Conservation (phyloP, 2,888 invertebrate genomes). For the Pasiphila rectangulata region DNA sequence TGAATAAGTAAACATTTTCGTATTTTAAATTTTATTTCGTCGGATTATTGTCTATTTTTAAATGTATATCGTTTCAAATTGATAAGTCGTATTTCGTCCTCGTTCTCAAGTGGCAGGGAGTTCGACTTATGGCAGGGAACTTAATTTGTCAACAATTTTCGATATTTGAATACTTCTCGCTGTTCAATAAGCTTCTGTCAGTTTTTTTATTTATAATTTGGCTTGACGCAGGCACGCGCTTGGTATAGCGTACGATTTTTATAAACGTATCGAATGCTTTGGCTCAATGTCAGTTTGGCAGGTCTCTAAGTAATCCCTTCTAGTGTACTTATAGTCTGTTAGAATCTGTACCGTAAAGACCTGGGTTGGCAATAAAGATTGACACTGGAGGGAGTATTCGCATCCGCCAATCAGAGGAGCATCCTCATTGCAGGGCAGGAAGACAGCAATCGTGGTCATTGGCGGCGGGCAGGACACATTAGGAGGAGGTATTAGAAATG, state of each 20-base stretch:
- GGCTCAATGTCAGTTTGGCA: neutral
- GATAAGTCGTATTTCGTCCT: conserved; percentile 61
- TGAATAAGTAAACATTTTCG: conserved; percentile 19
- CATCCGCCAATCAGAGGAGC: conserved; percentile 65
- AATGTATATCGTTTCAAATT: conserved; percentile 8
- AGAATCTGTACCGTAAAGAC: conserved; percentile 8
- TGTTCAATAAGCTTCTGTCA: conserved; percentile 78
- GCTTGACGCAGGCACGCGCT: conserved; percentile 37
- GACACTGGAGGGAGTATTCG: conserved; percentile 41
- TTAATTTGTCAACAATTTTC: conserved; percentile 82
- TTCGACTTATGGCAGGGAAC: conserved; percentile 70
- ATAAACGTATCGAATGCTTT: neutral
- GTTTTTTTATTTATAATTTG: conserved; percentile 57
- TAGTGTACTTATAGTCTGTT: neutral
- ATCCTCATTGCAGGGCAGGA: conserved; percentile 71
- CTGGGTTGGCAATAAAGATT: conserved; percentile 37
- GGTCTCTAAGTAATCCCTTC: neutral
- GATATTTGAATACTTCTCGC: conserved; percentile 80
- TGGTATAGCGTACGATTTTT: conserved; percentile 4
- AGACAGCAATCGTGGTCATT: conserved; percentile 45
- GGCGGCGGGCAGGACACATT: conserved; percentile 12
- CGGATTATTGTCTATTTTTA: conserved; percentile 24
- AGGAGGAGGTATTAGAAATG: conserved; percentile 7
- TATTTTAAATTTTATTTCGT: conserved; percentile 39
- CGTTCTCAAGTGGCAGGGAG: conserved; percentile 77